Evolutionary conservation across 2,797 vertebrate genomes (phyloP).

Genomic region (Discoglossus pictus): DNA sequence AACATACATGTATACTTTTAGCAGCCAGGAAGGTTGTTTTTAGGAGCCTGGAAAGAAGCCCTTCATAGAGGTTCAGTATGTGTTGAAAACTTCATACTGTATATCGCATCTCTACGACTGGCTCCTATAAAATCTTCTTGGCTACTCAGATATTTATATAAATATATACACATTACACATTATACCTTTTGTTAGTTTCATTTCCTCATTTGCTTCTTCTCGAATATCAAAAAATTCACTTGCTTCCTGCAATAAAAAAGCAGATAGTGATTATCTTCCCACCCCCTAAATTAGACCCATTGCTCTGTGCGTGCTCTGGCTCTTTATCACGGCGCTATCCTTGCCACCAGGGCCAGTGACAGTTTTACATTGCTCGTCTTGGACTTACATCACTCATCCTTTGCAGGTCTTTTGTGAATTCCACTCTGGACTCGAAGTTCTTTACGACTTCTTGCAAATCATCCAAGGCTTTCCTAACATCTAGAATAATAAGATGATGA

Average conservation of each 20-base stretch:
- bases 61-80: too few relatives aligned
- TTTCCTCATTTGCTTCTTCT: conserved; percentile 77
- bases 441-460: conserved; percentile 84
- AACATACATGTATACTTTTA: too few relatives aligned
- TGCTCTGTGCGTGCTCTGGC: too few relatives aligned
- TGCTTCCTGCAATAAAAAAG: conserved; percentile 69
- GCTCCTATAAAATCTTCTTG: too few relatives aligned
- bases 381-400: conserved; percentile 80
- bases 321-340: not conserved
- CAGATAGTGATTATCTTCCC: not conserved
- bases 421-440: conserved; percentile 84
- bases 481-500: conserved; percentile 69
- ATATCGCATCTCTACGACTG: too few relatives aligned
- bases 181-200: conserved; percentile 80
- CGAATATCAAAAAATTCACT: conserved; percentile 88
- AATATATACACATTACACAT: too few relatives aligned
- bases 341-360: too few relatives aligned
- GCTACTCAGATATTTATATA: too few relatives aligned
- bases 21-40: too few relatives aligned
- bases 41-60: too few relatives aligned
- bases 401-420: conserved; percentile 81
- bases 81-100: too few relatives aligned
- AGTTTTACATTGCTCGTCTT: too few relatives aligned
- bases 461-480: conserved; percentile 84
- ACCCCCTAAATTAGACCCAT: not conserved